These are phyloP conservation scores for Lacanobia oleracea DNA, from an alignment of 2,888 invertebrate genomes.

Conservation along the genomic window DNA sequence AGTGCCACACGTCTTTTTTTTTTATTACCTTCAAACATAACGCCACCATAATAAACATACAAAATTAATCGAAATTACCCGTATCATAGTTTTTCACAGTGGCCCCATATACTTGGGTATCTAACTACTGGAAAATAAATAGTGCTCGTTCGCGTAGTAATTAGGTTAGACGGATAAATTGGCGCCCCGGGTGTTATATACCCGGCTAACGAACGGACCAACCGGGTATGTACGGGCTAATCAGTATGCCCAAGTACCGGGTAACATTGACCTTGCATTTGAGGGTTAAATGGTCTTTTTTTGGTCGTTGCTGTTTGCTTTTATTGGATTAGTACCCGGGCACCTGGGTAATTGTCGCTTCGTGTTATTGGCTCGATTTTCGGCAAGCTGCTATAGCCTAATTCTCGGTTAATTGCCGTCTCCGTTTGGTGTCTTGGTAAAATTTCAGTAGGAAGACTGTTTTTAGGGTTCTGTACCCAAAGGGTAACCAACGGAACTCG, in stretches of 20 bases:
- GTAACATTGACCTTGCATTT: conserved; percentile 52
- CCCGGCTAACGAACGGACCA: conserved; percentile 72
- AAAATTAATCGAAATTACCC: conserved; percentile 1
- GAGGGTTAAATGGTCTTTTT: conserved; percentile 36
- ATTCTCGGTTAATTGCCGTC: conserved; percentile 14
- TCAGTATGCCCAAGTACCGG: conserved; percentile 57
- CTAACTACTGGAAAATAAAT: conserved; percentile 76
- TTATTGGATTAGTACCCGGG: conserved; percentile 35
- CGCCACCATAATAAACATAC: too few relatives aligned
- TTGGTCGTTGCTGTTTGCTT: conserved; percentile 33
- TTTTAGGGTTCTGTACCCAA: too few relatives aligned
- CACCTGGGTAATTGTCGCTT: conserved; percentile 40
- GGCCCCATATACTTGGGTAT: conserved; percentile 31
- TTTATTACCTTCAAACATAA: too few relatives aligned
- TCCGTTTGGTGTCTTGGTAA: not conserved
- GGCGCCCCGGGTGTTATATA: conserved; percentile 78
- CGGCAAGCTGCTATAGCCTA: not conserved
- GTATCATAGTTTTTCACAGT: conserved; percentile 48
- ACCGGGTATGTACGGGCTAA: conserved; percentile 54
- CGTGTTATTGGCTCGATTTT: conserved; percentile 42
- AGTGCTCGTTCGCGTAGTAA: conserved; percentile 77
- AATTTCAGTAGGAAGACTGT: not conserved
- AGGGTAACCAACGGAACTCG: too few relatives aligned
- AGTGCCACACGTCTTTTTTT: too few relatives aligned
- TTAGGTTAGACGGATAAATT: conserved; percentile 81